Evolutionary conservation across 2,888 invertebrate genomes (phyloP).

Genomic region (Leucophenga montana): DNA sequence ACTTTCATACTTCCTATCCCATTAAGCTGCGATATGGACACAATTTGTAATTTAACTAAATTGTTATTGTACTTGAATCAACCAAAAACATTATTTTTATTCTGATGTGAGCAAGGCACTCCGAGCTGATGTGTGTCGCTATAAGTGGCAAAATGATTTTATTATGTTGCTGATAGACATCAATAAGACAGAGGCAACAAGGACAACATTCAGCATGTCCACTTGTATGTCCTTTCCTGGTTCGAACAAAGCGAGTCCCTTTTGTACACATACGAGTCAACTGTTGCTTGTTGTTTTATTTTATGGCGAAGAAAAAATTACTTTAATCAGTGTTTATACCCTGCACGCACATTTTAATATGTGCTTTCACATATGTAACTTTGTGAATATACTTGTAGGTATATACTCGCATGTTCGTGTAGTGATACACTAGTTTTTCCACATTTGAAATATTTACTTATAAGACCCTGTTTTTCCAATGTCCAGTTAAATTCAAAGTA

Average conservation of each 20-base stretch:
- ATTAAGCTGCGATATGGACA: slow-evolving; percentile 1
- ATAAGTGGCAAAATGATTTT: slow-evolving; percentile 47
- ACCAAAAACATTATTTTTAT: slow-evolving; percentile 28
- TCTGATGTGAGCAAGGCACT: slow-evolving; percentile 31
- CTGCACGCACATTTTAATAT: no score
- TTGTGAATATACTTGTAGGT: no score
- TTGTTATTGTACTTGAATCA: slow-evolving; percentile 59
- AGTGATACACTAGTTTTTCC: no score
- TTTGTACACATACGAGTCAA: not conserved
- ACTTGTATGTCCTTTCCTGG: slow-evolving; percentile 5
- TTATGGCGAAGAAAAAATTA: not conserved
- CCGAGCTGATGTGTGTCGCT: slow-evolving; percentile 34
- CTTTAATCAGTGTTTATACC: no score
- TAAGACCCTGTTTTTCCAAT: no score
- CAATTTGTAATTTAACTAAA: slow-evolving; percentile 62
- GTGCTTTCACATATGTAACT: no score
- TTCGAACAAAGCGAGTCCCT: not conserved
- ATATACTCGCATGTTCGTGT: no score
- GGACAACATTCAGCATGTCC: slow-evolving; percentile 3
- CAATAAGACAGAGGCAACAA: slow-evolving; percentile 22
- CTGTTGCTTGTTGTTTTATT: slow-evolving; percentile 4
- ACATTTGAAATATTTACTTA: no score
- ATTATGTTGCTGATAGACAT: slow-evolving; percentile 52
- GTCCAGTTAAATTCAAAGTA: no score
- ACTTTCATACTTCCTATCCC: not conserved